Base-by-base conservation (phyloP, 2,113 vertebrate species). In the Ctenomys sociabilis region DNA sequence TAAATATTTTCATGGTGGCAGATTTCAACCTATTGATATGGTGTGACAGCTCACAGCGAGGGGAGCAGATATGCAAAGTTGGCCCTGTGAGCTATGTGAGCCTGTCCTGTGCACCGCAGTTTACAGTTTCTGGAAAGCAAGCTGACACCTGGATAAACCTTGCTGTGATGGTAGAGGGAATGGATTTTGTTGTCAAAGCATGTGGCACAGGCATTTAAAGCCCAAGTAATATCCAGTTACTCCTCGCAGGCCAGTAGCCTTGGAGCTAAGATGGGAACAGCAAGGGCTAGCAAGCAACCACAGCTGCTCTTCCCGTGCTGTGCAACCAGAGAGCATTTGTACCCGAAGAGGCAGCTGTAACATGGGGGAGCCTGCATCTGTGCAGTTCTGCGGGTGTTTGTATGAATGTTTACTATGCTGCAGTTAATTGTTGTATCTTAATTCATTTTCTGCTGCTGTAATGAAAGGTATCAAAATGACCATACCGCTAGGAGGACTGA, bases 401-500 rank as follows among this genome's bases (percentile, higher is more conserved):
- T 66, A 35, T 86, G 59, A 21, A 40, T 19, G 1, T 68, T 14
- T 12, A 68, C 4, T 4, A 2, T 90, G 49, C 17, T 88, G 92
- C 9, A 13, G 4, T 45, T 40, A 94, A 40, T 3, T 30, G 26
- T 37, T 26, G 9, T 40, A 28, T 59, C 66, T 70, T 30, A n/a
- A 40, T 49, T 17, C 32, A 59, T 81, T 81, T 78, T 54, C 43
- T 80, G 16, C 35, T 80, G 9, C 49, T 88, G 13, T 68, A 80
- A 70, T 30, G 43, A 70, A 87, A 80, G 32, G n/a, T n/a, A n/a
- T n/a, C n/a, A n/a, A n/a, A n/a, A n/a, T n/a, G n/a, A n/a, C n/a
- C 94, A 97, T 72, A 91, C 86, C 63, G 92, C 64, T 94, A 85
- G 24, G 61, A 89, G 57, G 59, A 16, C 94, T 64, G 28, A 63